Conservation (phyloP, 2,888 invertebrate species). For the Oasisia sp. region DNA sequence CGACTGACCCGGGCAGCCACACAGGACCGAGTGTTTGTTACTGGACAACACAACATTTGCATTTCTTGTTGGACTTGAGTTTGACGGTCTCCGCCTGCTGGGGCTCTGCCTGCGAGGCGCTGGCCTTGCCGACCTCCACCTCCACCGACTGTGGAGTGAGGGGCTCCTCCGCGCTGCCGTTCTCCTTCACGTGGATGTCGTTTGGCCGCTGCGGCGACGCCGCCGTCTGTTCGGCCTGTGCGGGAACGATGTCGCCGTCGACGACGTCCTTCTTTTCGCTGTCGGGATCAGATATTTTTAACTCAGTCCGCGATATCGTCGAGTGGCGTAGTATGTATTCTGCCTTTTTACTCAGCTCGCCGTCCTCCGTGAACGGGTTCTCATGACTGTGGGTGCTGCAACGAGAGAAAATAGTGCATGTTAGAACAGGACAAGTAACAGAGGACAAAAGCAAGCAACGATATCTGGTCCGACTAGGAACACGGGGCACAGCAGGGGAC, state of each 20-base stretch:
- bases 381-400: slow-evolving; percentile 94
- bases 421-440: not conserved
- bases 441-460: not conserved
- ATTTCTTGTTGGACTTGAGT: slow-evolving; percentile 31
- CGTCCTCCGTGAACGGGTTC: slow-evolving; percentile 96
- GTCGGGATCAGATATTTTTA: slow-evolving; percentile 54
- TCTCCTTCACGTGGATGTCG: slow-evolving; percentile 29
- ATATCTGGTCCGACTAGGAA: not conserved
- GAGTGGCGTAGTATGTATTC: slow-evolving; percentile 89
- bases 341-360: slow-evolving; percentile 92
- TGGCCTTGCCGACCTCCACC: slow-evolving; percentile 36
- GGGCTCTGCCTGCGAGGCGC: slow-evolving; percentile 36
- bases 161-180: slow-evolving; percentile 34
- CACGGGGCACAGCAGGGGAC: not conserved
- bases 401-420: slow-evolving; percentile 28
- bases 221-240: not conserved
- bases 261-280: slow-evolving; percentile 6
- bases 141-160: slow-evolving; percentile 37
- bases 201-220: slow-evolving; percentile 18
- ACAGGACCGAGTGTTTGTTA: slow-evolving; percentile 25
- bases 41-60: slow-evolving; percentile 40
- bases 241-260: slow-evolving; percentile 7
- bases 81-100: slow-evolving; percentile 39
- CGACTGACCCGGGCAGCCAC: not conserved
- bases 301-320: slow-evolving; percentile 60